Conservation (phyloP, 2,797 vertebrate species). For the Periparus ater region DNA sequence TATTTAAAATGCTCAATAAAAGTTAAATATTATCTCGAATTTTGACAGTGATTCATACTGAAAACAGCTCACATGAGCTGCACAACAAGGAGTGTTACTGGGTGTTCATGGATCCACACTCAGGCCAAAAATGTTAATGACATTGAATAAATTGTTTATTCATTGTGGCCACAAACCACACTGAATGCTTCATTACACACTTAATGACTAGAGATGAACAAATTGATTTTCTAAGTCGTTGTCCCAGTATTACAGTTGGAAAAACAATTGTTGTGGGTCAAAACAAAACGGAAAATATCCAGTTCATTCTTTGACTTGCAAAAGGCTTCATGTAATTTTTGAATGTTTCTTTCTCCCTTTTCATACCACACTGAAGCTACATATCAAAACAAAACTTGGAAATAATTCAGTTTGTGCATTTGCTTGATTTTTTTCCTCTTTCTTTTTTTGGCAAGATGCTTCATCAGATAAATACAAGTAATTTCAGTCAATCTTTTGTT, state of each 20-base stretch:
- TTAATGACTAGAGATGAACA: not conserved
- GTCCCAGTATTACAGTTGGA: not conserved
- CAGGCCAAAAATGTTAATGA: conserved; percentile 3
- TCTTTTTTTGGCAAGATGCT: not conserved
- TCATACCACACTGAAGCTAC: not conserved
- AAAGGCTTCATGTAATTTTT: not conserved
- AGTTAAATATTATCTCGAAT: not conserved
- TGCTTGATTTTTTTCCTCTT: not conserved
- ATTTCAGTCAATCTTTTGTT: not conserved
- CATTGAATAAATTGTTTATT: conserved; percentile 17
- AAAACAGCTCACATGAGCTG: not conserved
- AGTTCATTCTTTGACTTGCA: not conserved
- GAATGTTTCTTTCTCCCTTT: not conserved
- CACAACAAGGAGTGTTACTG: not conserved
- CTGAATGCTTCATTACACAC: conserved; percentile 13
- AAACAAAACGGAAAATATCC: not conserved
- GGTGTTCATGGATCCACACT: not conserved
- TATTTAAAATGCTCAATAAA: not conserved
- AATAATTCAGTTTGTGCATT: not conserved
- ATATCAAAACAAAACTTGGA: not conserved
- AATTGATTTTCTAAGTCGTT: conserved; percentile 6
- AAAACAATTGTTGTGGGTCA: not conserved
- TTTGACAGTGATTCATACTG: not conserved
- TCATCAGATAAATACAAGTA: not conserved
- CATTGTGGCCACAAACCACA: not conserved